Evolutionary conservation across 2,888 invertebrate species (phyloP).

Genomic region (Xanthia togata): DNA sequence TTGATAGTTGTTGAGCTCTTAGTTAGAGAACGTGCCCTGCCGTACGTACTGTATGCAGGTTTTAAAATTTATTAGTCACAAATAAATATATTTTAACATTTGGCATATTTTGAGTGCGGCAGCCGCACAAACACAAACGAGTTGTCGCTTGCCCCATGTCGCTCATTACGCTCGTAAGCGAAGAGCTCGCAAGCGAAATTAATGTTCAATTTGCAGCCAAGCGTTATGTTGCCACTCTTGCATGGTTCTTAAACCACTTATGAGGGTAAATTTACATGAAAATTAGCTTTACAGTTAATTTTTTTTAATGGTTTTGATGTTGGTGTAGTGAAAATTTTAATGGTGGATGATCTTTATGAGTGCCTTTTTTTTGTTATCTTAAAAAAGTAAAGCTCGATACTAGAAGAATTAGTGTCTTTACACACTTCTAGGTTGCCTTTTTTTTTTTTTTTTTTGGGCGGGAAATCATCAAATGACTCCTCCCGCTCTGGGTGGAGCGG

Average conservation of each 20-base stretch:
- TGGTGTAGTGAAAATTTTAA: constrained; percentile 7
- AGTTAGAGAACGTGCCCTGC: not conserved
- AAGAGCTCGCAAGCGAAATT: constrained; percentile 49
- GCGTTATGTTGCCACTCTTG: constrained; percentile 52
- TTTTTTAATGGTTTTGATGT: constrained; percentile 26
- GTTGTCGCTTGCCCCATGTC: constrained; percentile 12
- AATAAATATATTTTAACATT: not conserved
- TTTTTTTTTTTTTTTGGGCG: too few species aligned
- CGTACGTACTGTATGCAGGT: not conserved
- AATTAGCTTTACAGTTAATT: constrained; percentile 42
- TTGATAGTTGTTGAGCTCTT: not conserved
- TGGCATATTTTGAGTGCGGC: not conserved
- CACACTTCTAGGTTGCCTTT: too few species aligned
- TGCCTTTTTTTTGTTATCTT: not conserved
- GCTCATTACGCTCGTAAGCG: constrained; percentile 30
- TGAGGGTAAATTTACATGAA: constrained; percentile 48
- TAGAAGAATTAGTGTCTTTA: not conserved
- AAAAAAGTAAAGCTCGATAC: not conserved
- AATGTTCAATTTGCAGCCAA: constrained; percentile 51
- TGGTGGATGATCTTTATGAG: not conserved
- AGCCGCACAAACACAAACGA: not conserved
- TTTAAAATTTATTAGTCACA: not conserved
- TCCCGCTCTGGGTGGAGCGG: too few species aligned
- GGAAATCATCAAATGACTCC: too few species aligned
- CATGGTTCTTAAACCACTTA: constrained; percentile 50